Base-by-base conservation (phyloP, 2,797 vertebrate genomes). In the Danio aesculapii region DNA sequence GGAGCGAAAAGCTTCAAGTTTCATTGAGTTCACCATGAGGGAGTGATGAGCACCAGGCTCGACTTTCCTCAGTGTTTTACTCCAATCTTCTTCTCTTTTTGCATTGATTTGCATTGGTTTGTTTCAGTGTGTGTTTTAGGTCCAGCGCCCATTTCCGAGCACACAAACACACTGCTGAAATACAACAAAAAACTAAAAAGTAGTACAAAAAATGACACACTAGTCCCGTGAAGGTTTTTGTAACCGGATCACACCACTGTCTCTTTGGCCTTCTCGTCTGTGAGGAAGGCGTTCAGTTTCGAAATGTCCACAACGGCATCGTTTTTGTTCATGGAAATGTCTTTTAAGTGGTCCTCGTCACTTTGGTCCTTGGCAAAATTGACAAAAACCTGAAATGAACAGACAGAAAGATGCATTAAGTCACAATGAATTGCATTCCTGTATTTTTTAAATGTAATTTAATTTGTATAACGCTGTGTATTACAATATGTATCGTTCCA, bases 341-440 rank as follows among this genome's bases (percentile, higher is more conserved):
- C 98, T 93, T 97, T 99, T 83, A 95, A 92, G 89, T 97, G 97
- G 95, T 99, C 98, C 16, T 99, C 98, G 0, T 99, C 97, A 64
- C 96, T 99, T 99, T 99, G 98, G 97, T 99, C 98, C 96, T 99
- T 99, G 91, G 98, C 98, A 81, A 99, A 99, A 93, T 99, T 99
- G 85, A 99, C 97, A 94, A 99, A 99, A 89, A 99, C 98, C 98
- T 99, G 19, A 41, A 87, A 74, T 83, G 55, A 59, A 19, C 13
- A 12, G 0, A 39, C 46, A 53, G 9, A 77, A 8, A 82, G 6
- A 44, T 8, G 3, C 39, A 1, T 13, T 10, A 46, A 17, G 12
- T 74, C 13, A 52, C 9, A 21, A 39, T 0, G 8, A 0, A 41
- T 19, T 4, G 2, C 7, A 8, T 19, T 19, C 41, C 6, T 50